These are phyloP conservation scores for Pomatorhinus ruficollis DNA, from an alignment of 2,113 vertebrate genomes.

Conservation along the genomic window DNA sequence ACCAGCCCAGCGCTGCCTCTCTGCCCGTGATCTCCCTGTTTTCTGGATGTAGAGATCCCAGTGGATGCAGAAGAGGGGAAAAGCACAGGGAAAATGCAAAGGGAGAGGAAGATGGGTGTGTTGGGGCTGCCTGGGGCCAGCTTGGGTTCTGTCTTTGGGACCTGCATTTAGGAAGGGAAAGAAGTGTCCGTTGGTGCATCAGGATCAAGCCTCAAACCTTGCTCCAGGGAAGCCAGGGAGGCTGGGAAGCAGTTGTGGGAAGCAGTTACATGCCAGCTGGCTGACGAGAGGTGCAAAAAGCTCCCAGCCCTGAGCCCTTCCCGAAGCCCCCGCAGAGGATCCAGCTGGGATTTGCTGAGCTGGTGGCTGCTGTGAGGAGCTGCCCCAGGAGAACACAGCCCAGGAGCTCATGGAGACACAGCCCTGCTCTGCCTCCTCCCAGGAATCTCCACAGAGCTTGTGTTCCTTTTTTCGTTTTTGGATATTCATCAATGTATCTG, in stretches of 20 bases:
- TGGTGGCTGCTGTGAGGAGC: not conserved
- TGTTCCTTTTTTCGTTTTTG: not conserved
- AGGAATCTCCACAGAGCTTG: slow-evolving; percentile 14
- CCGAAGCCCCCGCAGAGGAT: not conserved
- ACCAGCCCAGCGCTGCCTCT: accelerated
- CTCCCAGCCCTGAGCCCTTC: not conserved
- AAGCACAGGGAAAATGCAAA: not conserved
- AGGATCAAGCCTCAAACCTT: not conserved
- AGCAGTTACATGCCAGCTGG: not conserved
- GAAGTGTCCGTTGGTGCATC: not conserved
- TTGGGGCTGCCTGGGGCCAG: not conserved
- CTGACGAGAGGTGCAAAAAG: not conserved
- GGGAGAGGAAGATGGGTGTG: not conserved
- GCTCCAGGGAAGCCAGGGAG: not conserved
- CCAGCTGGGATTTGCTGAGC: not conserved
- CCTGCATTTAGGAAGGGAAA: not conserved
- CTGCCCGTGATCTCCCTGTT: accelerated
- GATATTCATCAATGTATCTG: slow-evolving; percentile 21
- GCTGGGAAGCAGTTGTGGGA: not conserved
- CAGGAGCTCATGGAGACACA: not conserved
- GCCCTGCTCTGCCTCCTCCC: slow-evolving; percentile 11
- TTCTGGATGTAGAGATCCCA: too few relatives aligned
- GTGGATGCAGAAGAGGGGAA: not conserved
- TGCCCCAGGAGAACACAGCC: not conserved
- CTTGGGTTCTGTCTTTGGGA: not conserved